These are phyloP conservation scores for Chydorus sphaericus DNA, from an alignment of 2,888 invertebrate genomes.

Conservation along the genomic window DNA sequence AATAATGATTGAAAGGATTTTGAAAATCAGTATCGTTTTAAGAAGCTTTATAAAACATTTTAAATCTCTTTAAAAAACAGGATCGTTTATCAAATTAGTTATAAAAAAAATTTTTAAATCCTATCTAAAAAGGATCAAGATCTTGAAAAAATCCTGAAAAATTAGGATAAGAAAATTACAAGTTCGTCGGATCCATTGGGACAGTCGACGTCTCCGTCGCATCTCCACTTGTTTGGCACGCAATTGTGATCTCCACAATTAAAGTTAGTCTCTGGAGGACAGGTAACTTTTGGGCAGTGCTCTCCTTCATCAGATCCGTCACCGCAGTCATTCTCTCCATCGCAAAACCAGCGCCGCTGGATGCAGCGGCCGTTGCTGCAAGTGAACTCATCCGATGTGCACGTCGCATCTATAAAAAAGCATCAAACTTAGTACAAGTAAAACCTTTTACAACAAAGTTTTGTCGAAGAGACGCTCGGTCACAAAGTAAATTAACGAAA, in stretches of 20 bases:
- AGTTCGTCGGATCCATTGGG: conserved; percentile 60
- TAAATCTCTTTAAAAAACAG: too few species aligned
- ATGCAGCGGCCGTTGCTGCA: conserved; percentile 80
- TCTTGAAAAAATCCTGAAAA: neutral
- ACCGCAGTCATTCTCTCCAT: conserved; percentile 72
- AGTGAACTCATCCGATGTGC: conserved; percentile 82
- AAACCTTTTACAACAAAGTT: too few species aligned
- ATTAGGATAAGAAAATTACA: too few species aligned
- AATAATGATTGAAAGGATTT: neutral
- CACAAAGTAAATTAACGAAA: too few species aligned
- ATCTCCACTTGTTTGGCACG: conserved; percentile 63
- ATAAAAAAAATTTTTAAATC: neutral
- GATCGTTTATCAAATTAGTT: neutral
- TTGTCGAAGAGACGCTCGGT: too few species aligned
- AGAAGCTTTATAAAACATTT: too few species aligned
- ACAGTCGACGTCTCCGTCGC: conserved; percentile 74
- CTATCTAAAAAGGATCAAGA: too few species aligned
- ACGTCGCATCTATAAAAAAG: conserved; percentile 58
- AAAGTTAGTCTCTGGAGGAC: conserved; percentile 54
- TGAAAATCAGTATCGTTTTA: neutral
- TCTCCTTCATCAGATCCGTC: conserved; percentile 67
- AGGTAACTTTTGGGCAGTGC: conserved; percentile 53
- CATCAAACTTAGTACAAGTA: too few species aligned
- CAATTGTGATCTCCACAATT: conserved; percentile 57
- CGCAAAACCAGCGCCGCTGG: conserved; percentile 72